Base-by-base conservation (phyloP, 2,113 vertebrate genomes). In the Copsychus sechellarum region DNA sequence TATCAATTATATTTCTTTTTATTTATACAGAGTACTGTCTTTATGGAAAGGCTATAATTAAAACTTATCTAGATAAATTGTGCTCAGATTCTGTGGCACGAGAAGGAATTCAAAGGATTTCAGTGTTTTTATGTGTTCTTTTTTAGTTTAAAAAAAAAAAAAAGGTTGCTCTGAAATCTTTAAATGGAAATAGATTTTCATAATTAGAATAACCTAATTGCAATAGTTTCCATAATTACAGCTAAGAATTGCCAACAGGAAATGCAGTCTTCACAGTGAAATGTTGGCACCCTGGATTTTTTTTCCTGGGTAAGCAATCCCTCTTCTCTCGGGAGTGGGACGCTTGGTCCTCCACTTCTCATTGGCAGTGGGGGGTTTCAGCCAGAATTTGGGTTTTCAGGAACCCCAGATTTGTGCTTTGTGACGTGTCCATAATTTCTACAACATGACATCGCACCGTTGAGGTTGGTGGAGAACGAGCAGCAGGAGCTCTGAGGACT, bases 1-100 rank as follows among this genome's bases (percentile, higher is more conserved):
- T 97, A 96, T 94, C 93, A 96, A 65, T 95, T 97, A 94, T 82
- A 95, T 96, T 97, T 96, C 94, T 89, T 90, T 96, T 94, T 96
- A 95, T 96, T 94, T 94, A 74, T 95, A 93, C 42, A 85, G 77
- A 79, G 48, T 22, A 88, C 67, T 76, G 48, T 92, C 92, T 96
- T 95, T 94, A 82, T 95, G 80, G 72, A 91, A 85, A 90, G 80
- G 69, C 86, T 94, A 60, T 88, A 95, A 96, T 96, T 96, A 97
- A 97, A 96, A 95, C 85, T 94, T 95, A 93, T 53, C 88, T 83
- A 43, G 93, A 92, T 86, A 95, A 95, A 90, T 90, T 88, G 76
- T 81, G 40, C 77, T 96, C 60, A 22, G 86, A 72, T 93, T 92
- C 76, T 88, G 76, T 88, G 77, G 56, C 65, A 56, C 0, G 0